Conservation (phyloP, 2,888 invertebrate species). For the Athalia cordata region DNA sequence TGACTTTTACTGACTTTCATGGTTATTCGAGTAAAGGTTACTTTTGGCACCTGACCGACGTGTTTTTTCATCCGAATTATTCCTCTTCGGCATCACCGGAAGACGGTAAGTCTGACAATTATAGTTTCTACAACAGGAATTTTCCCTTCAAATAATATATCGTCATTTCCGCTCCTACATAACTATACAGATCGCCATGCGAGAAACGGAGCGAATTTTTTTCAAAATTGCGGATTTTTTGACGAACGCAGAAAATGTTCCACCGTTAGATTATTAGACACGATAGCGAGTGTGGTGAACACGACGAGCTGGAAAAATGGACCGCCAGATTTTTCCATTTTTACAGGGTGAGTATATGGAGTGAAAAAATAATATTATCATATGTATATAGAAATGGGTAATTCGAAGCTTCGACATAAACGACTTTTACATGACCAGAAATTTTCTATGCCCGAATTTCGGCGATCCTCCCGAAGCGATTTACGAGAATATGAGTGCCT, state of each 20-base stretch:
- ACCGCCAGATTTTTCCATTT: conserved; percentile 36
- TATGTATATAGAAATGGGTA: not conserved
- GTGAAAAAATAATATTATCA: conserved; percentile 1
- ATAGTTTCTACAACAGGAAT: not conserved
- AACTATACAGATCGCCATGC: conserved; percentile 22
- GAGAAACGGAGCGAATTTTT: not conserved
- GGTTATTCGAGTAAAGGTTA: conserved; percentile 6
- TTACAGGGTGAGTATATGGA: conserved; percentile 35
- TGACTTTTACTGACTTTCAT: not conserved
- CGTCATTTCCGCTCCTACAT: not conserved
- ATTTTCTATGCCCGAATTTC: conserved; percentile 30
- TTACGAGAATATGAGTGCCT: conserved; percentile 37
- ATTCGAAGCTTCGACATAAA: not conserved
- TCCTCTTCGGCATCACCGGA: conserved; percentile 19
- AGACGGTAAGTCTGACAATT: conserved; percentile 19
- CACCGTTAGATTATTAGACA: conserved; percentile 31
- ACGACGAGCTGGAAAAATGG: conserved; percentile 28
- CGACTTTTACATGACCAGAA: not conserved
- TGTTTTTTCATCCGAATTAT: conserved; percentile 39
- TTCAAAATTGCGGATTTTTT: conserved; percentile 38
- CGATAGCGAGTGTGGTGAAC: conserved; percentile 39
- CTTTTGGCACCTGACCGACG: conserved; percentile 39
- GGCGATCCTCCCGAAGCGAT: not conserved
- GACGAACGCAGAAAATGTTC: conserved; percentile 30
- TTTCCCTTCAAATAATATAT: not conserved